These are phyloP conservation scores for Arvicanthis niloticus DNA, from an alignment of 2,113 vertebrate genomes.

Conservation along the genomic window DNA sequence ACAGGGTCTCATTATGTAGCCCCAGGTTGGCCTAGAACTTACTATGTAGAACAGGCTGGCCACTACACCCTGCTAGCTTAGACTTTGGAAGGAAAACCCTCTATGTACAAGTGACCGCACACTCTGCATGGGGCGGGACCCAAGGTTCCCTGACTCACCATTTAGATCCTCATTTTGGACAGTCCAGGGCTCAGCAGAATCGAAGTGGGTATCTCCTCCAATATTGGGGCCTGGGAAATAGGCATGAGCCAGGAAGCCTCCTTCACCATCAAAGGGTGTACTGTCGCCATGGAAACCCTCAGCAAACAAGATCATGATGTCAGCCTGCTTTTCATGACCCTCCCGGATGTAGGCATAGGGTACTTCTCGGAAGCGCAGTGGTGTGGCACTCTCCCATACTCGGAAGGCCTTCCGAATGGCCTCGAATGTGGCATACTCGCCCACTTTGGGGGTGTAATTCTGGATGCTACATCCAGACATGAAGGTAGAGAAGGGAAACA, in stretches of 20 bases:
- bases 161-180: constrained; percentile 89
- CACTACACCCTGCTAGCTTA: not conserved
- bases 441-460: constrained; percentile 89
- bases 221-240: constrained; percentile 95
- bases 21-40: not conserved
- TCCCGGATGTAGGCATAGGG: constrained; percentile 90
- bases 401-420: constrained; percentile 94
- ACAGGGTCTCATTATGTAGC: not conserved
- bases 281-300: constrained; percentile 96
- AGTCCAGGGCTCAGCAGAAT: constrained; percentile 94
- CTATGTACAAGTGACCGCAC: not conserved
- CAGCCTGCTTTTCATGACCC: constrained; percentile 91
- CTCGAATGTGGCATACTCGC: constrained; percentile 88
- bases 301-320: constrained; percentile 96
- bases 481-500: constrained; percentile 26
- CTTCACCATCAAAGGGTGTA: constrained; percentile 95
- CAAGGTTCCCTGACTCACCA: constrained; percentile 85
- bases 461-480: constrained; percentile 82
- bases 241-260: constrained; percentile 95
- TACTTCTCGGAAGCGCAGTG: constrained; percentile 93
- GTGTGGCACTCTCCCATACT: constrained; percentile 91
- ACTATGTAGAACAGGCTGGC: not conserved
- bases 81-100: not conserved
- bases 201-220: constrained; percentile 96
- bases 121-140: not conserved